Percentiles rank a stretch among this genome's conserved stretches.
phyloP scores from a whole-genome alignment of 1,140 invertebrate species.

The Hydropsyche tenuis region DNA sequence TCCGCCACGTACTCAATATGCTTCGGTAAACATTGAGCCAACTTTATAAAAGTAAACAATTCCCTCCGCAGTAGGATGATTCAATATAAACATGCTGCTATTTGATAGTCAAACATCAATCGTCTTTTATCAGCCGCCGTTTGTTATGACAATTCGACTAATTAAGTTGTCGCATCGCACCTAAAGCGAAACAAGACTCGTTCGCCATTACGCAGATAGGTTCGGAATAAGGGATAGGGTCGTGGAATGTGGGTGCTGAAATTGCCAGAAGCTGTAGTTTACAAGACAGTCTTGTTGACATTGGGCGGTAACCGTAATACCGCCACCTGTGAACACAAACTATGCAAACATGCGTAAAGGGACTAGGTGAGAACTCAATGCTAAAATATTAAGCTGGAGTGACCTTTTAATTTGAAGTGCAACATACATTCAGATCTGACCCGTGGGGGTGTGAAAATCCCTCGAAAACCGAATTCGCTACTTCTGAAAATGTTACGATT shows the following conservation, averaged over 20 bases:
- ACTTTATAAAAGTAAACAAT: too few relatives aligned
- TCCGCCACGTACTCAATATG: too few relatives aligned
- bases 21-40: too few relatives aligned
- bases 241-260: conserved; percentile 1
- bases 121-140: conserved; percentile 1
- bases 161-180: conserved; percentile 10
- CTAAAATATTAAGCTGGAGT: too few relatives aligned
- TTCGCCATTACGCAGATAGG: conserved; percentile 2
- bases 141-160: conserved; percentile 18
- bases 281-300: conserved; percentile 27
- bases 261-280: conserved; percentile 27
- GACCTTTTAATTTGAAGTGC: too few relatives aligned
- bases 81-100: not conserved
- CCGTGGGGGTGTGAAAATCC: too few relatives aligned
- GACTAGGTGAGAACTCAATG: too few relatives aligned
- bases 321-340: conserved; percentile 11
- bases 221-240: not conserved
- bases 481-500: too few relatives aligned
- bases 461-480: too few relatives aligned
- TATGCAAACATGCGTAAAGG: too few relatives aligned
- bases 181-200: conserved; percentile 1
- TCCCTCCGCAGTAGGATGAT: too few relatives aligned
- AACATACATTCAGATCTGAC: too few relatives aligned
- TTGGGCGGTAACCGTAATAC: conserved; percentile 4
- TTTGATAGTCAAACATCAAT: conserved; percentile 6